Percentiles rank a stretch among this genome's conserved stretches.
These are phyloP conservation scores for Pristionchus arcanus DNA, from an alignment of 2,888 invertebrate genomes.

Conservation along the genomic window DNA sequence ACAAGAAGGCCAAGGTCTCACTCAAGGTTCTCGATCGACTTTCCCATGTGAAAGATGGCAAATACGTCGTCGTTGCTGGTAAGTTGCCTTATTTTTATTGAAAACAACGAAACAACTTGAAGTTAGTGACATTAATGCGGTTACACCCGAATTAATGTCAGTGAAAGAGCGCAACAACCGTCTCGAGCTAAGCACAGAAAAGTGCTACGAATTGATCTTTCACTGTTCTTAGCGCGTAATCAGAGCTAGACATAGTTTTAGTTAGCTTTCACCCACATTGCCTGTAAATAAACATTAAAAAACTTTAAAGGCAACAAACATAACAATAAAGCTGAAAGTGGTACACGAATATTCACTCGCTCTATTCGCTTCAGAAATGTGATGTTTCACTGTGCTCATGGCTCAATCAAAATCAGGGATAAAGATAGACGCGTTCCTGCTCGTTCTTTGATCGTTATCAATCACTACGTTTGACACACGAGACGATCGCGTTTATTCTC, in stretches of 20 bases:
- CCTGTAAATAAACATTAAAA: too few relatives aligned
- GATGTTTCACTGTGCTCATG: neutral
- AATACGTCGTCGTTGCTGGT: constrained; percentile 95
- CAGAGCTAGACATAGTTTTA: too few relatives aligned
- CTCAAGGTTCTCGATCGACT: constrained; percentile 89
- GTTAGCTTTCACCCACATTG: too few relatives aligned
- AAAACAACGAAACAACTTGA: neutral
- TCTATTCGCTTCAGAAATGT: neutral
- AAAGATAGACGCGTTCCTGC: neutral
- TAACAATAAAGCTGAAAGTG: too few relatives aligned
- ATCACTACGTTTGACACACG: neutral
- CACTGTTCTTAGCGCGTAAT: neutral
- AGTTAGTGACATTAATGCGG: too few relatives aligned
- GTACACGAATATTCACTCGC: too few relatives aligned
- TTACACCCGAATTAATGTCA: too few relatives aligned
- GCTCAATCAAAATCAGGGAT: neutral
- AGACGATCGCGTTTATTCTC: neutral
- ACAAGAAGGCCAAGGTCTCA: constrained; percentile 94
- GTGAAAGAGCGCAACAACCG: neutral
- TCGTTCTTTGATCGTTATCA: constrained; percentile 28
- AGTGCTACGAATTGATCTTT: neutral
- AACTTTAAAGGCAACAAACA: too few relatives aligned
- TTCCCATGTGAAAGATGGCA: constrained; percentile 86
- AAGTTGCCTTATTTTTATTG: neutral
- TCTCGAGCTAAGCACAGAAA: neutral